phyloP scores from a whole-genome alignment of 1,140 invertebrate genomes.

The Drosophila ohnishii region DNA sequence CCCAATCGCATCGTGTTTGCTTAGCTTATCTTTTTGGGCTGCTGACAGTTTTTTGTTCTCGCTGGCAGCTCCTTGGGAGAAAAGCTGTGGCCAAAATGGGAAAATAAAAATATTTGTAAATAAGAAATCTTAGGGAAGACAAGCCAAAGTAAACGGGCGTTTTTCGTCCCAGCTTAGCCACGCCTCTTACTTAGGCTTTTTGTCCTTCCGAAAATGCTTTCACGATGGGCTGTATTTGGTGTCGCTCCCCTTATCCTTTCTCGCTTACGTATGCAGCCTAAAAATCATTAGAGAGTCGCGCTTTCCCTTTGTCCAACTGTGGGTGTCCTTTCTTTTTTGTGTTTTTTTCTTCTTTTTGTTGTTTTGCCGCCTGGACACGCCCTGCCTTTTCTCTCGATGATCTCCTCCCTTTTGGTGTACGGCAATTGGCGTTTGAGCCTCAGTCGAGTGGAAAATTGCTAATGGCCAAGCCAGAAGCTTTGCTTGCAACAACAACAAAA shows the following conservation, averaged over 20 bases:
- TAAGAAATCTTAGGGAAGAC: slow-evolving; percentile 17
- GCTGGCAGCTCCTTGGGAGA: not conserved
- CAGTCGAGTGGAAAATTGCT: slow-evolving; percentile 76
- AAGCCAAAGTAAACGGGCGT: slow-evolving; percentile 45
- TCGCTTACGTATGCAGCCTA: slow-evolving; percentile 31
- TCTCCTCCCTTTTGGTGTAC: slow-evolving; percentile 37
- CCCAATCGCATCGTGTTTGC: slow-evolving; percentile 58
- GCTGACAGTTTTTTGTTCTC: slow-evolving; percentile 49
- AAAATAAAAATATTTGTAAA: slow-evolving; percentile 51
- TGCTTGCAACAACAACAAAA: slow-evolving; percentile 14
- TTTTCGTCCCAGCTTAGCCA: slow-evolving; percentile 29
- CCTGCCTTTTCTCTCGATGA: slow-evolving; percentile 41
- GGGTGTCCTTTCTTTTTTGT: slow-evolving; percentile 6
- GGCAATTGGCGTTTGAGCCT: slow-evolving; percentile 52
- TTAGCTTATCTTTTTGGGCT: slow-evolving; percentile 55
- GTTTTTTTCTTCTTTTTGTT: not conserved
- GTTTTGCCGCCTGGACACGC: slow-evolving; percentile 35
- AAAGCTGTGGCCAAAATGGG: slow-evolving; percentile 31
- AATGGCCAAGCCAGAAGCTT: slow-evolving; percentile 51
- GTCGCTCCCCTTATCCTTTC: slow-evolving; percentile 8
- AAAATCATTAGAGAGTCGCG: slow-evolving; percentile 49
- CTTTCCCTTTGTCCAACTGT: slow-evolving; percentile 29
- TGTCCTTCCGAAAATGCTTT: slow-evolving; percentile 26
- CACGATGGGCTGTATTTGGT: slow-evolving; percentile 3
- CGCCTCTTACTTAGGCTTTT: slow-evolving; percentile 44